Conservation (phyloP, 1,140 invertebrate genomes). For the Ephestia elutella region DNA sequence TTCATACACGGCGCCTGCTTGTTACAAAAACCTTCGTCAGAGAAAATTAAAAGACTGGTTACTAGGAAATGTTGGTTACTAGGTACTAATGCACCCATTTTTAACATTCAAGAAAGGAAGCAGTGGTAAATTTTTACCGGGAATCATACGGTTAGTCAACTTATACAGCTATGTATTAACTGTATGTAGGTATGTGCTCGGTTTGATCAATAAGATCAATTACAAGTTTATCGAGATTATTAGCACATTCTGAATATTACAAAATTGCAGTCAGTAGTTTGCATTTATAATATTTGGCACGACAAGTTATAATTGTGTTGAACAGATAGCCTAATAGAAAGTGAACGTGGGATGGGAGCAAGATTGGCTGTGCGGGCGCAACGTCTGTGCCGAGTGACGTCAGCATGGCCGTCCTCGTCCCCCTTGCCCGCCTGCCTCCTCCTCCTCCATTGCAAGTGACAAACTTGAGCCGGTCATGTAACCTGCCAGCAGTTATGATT, state of each 20-base stretch:
- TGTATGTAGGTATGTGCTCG: too few relatives aligned
- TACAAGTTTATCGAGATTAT: too few relatives aligned
- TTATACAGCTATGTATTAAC: too few relatives aligned
- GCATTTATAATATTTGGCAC: constrained; percentile 24
- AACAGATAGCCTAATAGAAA: constrained; percentile 46
- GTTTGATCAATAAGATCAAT: too few relatives aligned
- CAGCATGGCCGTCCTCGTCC: constrained; percentile 17
- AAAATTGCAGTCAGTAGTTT: constrained; percentile 18
- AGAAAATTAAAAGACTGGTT: too few relatives aligned
- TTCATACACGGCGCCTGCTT: too few relatives aligned
- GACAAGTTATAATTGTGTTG: constrained; percentile 34
- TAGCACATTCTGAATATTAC: neutral
- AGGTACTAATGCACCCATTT: too few relatives aligned
- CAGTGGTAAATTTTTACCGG: too few relatives aligned
- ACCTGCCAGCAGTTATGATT: constrained; percentile 22
- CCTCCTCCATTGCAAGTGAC: neutral
- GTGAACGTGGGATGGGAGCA: constrained; percentile 56
- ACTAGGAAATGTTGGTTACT: too few relatives aligned
- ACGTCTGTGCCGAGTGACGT: constrained; percentile 26
- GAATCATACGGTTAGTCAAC: too few relatives aligned
- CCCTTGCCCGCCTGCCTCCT: constrained; percentile 7
- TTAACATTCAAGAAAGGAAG: too few relatives aligned
- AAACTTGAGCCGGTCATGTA: constrained; percentile 16
- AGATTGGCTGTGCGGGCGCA: constrained; percentile 26
- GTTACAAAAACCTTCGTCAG: too few relatives aligned